Evolutionary conservation across 2,113 vertebrate species (phyloP).

Genomic region (Ardeotis arabs): DNA sequence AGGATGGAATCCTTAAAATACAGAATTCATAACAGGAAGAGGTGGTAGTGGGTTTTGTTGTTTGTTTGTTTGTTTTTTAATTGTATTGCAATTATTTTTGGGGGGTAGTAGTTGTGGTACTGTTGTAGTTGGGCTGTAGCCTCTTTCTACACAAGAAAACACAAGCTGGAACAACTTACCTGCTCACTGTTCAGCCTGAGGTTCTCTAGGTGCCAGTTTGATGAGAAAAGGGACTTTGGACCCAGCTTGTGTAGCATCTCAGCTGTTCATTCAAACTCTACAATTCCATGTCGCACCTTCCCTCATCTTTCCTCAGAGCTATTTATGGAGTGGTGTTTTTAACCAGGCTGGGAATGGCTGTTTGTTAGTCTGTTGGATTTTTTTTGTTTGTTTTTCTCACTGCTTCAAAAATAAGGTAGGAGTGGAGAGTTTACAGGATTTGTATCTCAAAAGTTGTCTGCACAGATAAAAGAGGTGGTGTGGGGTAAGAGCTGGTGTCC

Average conservation of each 20-base stretch:
- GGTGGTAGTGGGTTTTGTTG: too few relatives aligned
- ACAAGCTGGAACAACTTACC: not conserved
- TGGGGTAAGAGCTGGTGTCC: not conserved
- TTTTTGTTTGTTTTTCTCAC: not conserved
- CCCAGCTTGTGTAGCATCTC: not conserved
- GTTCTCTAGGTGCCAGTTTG: not conserved
- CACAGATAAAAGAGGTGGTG: not conserved
- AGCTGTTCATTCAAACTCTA: rapidly evolving
- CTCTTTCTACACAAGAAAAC: too few relatives aligned
- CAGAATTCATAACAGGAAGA: not conserved
- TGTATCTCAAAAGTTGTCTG: not conserved
- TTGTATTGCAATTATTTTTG: rapidly evolving
- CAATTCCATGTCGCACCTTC: not conserved
- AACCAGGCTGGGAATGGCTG: not conserved
- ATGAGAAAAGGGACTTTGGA: not conserved
- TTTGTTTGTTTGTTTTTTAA: not conserved
- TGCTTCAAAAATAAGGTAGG: not conserved
- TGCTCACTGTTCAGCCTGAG: not conserved
- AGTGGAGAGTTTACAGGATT: not conserved
- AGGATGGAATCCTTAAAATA: not conserved
- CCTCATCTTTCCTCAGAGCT: not conserved
- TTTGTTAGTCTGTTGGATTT: not conserved
- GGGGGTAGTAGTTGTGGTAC: rapidly evolving
- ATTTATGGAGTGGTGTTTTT: rapidly evolving
- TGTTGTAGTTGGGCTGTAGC: not conserved